Conservation (phyloP, 1,140 invertebrate genomes). For the Drosophila yakuba region DNA sequence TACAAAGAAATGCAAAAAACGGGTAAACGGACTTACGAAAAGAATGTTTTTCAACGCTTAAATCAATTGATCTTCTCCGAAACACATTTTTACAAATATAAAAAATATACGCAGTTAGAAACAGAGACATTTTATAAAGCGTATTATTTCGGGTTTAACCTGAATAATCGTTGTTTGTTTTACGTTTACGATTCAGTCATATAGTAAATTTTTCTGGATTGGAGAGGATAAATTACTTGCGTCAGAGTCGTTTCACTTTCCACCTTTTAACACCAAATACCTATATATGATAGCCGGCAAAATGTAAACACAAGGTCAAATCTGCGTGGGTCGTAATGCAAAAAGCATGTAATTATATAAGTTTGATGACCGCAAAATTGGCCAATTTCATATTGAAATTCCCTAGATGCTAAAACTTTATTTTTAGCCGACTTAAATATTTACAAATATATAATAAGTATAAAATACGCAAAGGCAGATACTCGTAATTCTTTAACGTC, state of each 20-base stretch:
- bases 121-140: slow-evolving; percentile 26
- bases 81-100: slow-evolving; percentile 15
- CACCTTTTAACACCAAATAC: background rate
- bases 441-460: too few species aligned
- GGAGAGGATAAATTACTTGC: slow-evolving; percentile 20
- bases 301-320: slow-evolving; percentile 15
- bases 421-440: background rate
- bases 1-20: slow-evolving; percentile 36
- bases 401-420: background rate
- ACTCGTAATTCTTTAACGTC: background rate
- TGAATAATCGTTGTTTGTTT: slow-evolving; percentile 10
- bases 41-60: slow-evolving; percentile 28
- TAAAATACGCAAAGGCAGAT: background rate
- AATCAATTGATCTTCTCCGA: slow-evolving; percentile 39
- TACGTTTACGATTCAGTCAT: slow-evolving; percentile 20
- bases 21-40: slow-evolving; percentile 26
- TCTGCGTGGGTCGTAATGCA: background rate
- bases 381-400: background rate
- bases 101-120: slow-evolving; percentile 42
- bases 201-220: slow-evolving; percentile 13
- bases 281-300: slow-evolving; percentile 3
- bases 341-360: background rate
- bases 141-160: slow-evolving; percentile 31
- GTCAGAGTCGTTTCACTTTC: slow-evolving; percentile 17
- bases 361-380: background rate